These are phyloP conservation scores for Melangyna quadrimaculata DNA, from an alignment of 2,888 invertebrate species.

Conservation along the genomic window DNA sequence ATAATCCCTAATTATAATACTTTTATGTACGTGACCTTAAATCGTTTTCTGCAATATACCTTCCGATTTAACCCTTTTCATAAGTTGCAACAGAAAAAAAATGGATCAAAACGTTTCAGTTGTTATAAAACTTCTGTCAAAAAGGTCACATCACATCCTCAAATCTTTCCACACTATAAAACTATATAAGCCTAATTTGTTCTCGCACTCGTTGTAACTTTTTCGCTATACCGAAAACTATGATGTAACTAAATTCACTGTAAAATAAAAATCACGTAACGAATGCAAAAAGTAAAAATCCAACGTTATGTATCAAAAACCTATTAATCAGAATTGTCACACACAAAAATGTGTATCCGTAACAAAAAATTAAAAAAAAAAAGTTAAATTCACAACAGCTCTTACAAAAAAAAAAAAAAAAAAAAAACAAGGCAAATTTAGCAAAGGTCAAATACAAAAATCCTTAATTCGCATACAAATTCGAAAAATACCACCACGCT, in stretches of 20 bases:
- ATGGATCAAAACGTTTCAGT: no score
- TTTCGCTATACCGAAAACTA: not conserved
- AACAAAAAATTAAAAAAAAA: not conserved
- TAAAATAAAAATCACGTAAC: slow-evolving; percentile 15
- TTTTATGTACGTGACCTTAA: no score
- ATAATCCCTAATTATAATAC: no score
- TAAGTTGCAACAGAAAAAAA: no score
- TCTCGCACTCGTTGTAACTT: not conserved
- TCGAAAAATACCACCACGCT: not conserved
- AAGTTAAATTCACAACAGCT: not conserved
- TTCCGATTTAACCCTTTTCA: no score
- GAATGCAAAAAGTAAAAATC: slow-evolving; percentile 22
- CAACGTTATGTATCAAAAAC: slow-evolving; percentile 9
- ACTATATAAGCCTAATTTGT: not conserved
- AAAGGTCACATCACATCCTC: not conserved
- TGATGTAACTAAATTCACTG: not conserved
- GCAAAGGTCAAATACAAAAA: slow-evolving; percentile 20
- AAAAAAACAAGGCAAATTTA: not conserved
- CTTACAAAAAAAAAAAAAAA: not conserved
- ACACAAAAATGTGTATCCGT: slow-evolving; percentile 7
- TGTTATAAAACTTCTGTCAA: not conserved
- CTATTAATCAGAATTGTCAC: slow-evolving; percentile 54
- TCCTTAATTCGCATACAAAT: slow-evolving; percentile 32
- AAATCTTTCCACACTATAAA: not conserved
- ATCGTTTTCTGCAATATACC: no score